Conservation (phyloP, 1,140 invertebrate species). For the Drosophila pectinifera region DNA sequence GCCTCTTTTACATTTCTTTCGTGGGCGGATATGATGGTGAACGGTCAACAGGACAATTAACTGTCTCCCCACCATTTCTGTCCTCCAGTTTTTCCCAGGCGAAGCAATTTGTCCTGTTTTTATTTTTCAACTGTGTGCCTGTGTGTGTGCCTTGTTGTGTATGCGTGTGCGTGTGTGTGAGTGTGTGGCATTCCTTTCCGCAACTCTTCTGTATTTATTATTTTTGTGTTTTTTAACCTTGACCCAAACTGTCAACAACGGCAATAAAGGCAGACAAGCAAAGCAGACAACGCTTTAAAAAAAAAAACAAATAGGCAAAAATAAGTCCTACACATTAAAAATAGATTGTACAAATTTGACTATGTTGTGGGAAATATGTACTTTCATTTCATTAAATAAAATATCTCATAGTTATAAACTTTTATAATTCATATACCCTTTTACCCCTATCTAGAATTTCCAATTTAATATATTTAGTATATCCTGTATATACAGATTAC, state of each 20-base stretch:
- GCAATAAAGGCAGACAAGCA: conserved; percentile 20
- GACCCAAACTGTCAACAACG: conserved; percentile 56
- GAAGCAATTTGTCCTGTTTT: conserved; percentile 44
- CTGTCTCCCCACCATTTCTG: conserved; percentile 18
- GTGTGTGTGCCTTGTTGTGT: conserved; percentile 29
- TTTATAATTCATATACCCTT: no score
- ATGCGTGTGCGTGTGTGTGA: conserved; percentile 25
- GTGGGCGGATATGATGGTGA: conserved; percentile 6
- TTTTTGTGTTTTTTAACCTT: conserved; percentile 49
- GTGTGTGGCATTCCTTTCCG: conserved; percentile 39
- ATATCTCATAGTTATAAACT: no score
- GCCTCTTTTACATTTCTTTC: background rate
- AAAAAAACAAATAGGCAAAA: conserved; percentile 1
- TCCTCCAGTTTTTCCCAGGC: conserved; percentile 10
- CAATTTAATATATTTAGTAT: no score
- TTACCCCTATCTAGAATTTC: no score
- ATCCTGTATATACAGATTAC: no score
- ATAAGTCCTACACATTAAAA: background rate
- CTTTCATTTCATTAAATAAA: no score
- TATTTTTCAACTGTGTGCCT: conserved; percentile 10
- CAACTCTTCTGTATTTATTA: conserved; percentile 23
- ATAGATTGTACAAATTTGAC: no score
- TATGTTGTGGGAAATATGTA: background rate
- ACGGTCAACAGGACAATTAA: conserved; percentile 41
- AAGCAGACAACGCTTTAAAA: conserved; percentile 25